phyloP scores from a whole-genome alignment of 2,797 vertebrate species.

The Fratercula arctica region DNA sequence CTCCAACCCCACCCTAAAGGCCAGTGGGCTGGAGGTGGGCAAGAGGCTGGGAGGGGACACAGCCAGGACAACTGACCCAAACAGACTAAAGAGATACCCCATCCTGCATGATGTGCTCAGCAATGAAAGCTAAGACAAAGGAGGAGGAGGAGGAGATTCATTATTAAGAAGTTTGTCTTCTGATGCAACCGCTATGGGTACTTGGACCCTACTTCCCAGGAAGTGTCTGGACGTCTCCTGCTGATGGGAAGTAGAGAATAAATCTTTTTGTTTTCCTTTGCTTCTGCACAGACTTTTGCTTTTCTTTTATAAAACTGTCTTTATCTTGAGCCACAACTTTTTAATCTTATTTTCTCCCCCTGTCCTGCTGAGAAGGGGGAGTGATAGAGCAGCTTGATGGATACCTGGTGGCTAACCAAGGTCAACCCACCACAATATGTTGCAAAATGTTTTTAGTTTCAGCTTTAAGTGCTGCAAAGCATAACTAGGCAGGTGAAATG shows the following conservation, averaged over 20 bases:
- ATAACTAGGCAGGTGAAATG: not conserved
- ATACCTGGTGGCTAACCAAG: not conserved
- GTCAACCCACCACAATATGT: fast-evolving
- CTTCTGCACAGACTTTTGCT: not conserved
- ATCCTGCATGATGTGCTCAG: too few species aligned
- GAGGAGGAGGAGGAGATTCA: fast-evolving
- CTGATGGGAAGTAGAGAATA: not conserved
- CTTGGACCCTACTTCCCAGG: too few species aligned
- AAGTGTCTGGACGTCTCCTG: not conserved
- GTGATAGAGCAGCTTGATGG: not conserved
- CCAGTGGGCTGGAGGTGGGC: not conserved
- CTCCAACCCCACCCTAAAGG: not conserved
- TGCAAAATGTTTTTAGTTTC: not conserved
- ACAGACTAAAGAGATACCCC: not conserved
- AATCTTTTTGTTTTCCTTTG: not conserved
- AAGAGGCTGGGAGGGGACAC: fast-evolving
- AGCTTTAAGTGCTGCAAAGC: not conserved
- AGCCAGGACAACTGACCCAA: not conserved
- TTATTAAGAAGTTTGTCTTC: fast-evolving
- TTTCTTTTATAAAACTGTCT: not conserved
- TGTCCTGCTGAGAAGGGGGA: not conserved
- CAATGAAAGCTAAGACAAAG: too few species aligned
- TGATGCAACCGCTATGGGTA: fast-evolving
- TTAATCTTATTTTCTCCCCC: not conserved
- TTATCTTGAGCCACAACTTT: not conserved